Percentiles rank a stretch among this genome's conserved stretches.
phyloP scores from a whole-genome alignment of 2,797 vertebrate species.

The Gambelia wislizenii region DNA sequence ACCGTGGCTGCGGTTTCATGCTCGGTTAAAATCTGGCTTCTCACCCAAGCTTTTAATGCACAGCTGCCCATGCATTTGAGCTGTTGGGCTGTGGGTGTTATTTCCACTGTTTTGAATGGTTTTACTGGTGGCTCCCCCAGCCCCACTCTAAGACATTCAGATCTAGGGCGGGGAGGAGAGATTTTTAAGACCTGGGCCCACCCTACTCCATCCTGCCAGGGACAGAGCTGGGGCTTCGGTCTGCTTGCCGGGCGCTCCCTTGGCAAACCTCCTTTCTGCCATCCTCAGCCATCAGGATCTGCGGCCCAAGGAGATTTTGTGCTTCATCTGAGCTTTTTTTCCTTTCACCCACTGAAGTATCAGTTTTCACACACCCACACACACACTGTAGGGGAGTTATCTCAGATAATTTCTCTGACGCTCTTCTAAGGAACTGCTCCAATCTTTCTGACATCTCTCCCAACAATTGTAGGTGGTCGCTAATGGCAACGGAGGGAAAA shows the following conservation, averaged over 20 bases:
- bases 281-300: neutral
- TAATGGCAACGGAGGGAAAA: neutral
- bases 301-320: neutral
- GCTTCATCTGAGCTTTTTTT: neutral
- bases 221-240: too few species aligned
- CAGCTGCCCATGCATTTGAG: too few species aligned
- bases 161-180: too few species aligned
- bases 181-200: too few species aligned
- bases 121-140: too few species aligned
- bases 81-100: too few species aligned
- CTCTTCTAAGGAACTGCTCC: slow-evolving; percentile 2
- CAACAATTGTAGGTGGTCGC: neutral
- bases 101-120: too few species aligned
- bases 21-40: too few species aligned
- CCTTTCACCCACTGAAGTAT: neutral
- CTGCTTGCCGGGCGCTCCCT: too few species aligned
- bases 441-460: neutral
- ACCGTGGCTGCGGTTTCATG: too few species aligned
- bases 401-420: neutral
- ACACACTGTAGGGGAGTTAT: neutral
- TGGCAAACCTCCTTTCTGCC: neutral
- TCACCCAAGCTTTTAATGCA: too few species aligned
- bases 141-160: too few species aligned
- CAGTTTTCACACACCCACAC: neutral
- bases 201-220: neutral